A percentile compares a stretch with the other conserved stretches of the same genome.
Evolutionary conservation across 2,797 vertebrate species (phyloP).

Genomic region (Echeneis naucrates): DNA sequence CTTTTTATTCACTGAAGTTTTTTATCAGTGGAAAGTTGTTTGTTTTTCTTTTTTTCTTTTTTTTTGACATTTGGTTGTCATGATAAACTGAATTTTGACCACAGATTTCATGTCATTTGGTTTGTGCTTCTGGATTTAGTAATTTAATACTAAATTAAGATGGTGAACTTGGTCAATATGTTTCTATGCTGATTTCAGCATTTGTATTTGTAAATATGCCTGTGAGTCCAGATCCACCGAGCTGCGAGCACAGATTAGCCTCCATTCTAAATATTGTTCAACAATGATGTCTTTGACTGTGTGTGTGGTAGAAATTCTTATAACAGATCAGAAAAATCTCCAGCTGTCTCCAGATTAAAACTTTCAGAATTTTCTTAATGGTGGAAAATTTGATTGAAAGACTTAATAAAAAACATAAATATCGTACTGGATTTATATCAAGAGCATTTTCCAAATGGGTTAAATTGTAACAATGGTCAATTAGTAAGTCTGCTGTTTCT

Average conservation of each 20-base stretch:
- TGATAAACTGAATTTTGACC: too few relatives aligned
- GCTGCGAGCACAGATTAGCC: background rate
- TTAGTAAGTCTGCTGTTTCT: conserved; percentile 38
- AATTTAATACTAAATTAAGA: too few relatives aligned
- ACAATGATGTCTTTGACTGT: background rate
- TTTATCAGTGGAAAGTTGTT: background rate
- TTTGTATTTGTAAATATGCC: too few relatives aligned
- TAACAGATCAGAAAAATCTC: background rate
- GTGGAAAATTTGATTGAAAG: background rate
- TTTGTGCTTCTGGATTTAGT: too few relatives aligned
- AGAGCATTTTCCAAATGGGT: conserved; percentile 37
- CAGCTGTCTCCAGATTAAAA: background rate
- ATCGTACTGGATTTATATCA: conserved; percentile 14
- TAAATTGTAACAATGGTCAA: conserved; percentile 31
- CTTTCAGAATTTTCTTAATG: conserved; percentile 1
- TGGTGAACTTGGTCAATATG: background rate
- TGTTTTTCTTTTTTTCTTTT: too few relatives aligned
- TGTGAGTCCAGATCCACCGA: background rate
- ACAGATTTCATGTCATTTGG: too few relatives aligned
- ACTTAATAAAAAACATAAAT: conserved; percentile 5
- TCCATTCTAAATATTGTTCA: background rate
- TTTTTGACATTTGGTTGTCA: too few relatives aligned
- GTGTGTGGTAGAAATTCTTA: background rate
- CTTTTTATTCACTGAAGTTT: background rate
- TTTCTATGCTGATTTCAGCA: too few relatives aligned